These are phyloP conservation scores for Psammodynastes pulverulentus DNA, from an alignment of 2,113 vertebrate species.

Conservation along the genomic window DNA sequence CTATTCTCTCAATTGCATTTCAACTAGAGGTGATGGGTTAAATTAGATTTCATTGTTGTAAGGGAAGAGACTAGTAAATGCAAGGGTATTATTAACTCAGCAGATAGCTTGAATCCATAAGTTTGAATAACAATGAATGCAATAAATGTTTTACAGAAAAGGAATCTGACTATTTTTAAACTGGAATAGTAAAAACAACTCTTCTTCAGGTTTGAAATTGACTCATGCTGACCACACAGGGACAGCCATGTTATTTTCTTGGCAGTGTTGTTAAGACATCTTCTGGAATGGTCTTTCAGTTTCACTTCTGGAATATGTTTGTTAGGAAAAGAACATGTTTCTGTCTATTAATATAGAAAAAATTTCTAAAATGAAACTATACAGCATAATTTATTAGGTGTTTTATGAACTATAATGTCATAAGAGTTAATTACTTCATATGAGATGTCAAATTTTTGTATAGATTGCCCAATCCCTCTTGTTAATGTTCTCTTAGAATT, in stretches of 20 bases:
- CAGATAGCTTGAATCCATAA: slow-evolving; percentile 42
- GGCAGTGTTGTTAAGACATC: not conserved
- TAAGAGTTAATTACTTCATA: not conserved
- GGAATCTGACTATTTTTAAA: slow-evolving; percentile 58
- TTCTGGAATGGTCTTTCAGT: not conserved
- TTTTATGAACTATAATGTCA: not conserved
- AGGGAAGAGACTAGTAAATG: slow-evolving; percentile 43
- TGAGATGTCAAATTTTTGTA: not conserved
- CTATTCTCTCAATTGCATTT: not conserved
- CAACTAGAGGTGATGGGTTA: not conserved
- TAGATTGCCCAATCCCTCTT: not conserved
- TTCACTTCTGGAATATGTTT: slow-evolving; percentile 1
- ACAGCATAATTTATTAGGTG: not conserved
- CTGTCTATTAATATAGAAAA: slow-evolving; percentile 63
- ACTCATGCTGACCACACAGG: not conserved
- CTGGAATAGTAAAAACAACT: slow-evolving; percentile 48
- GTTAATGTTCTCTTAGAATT: not conserved
- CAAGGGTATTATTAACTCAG: slow-evolving; percentile 33
- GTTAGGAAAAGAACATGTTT: slow-evolving; percentile 61
- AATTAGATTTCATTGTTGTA: slow-evolving; percentile 33
- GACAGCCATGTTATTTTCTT: not conserved
- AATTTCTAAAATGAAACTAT: slow-evolving; percentile 33
- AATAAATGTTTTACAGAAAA: slow-evolving; percentile 54
- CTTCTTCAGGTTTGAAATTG: not conserved
- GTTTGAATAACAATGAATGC: slow-evolving; percentile 49